Evolutionary conservation across 1,140 invertebrate genomes (phyloP).

Genomic region (Galleria mellonella): DNA sequence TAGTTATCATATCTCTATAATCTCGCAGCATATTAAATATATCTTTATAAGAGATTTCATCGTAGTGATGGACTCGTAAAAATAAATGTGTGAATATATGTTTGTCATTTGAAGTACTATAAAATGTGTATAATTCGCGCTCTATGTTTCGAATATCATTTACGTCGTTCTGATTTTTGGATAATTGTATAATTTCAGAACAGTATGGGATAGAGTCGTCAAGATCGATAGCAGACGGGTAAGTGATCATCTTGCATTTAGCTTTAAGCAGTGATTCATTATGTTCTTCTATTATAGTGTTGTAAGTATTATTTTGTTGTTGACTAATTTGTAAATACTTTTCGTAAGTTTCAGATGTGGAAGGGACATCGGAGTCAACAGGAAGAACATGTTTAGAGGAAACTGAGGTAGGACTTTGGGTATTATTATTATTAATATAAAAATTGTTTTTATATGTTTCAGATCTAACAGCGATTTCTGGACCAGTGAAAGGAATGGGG

Average conservation of each 20-base stretch:
- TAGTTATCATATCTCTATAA: background rate
- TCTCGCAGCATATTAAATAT: background rate
- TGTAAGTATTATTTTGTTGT: background rate
- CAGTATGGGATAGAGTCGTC: background rate
- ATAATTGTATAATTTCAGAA: background rate
- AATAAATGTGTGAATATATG: background rate
- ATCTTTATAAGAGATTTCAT: background rate
- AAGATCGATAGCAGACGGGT: background rate
- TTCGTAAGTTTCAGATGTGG: background rate
- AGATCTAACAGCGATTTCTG: too few species aligned
- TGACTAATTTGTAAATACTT: background rate
- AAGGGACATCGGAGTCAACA: background rate
- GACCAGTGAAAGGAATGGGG: too few species aligned
- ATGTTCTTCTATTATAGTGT: slow-evolving; percentile 2
- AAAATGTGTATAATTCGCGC: background rate
- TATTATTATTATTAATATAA: too few species aligned
- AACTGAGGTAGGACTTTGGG: too few species aligned
- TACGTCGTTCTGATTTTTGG: background rate
- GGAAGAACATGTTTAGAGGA: too few species aligned
- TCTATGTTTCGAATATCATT: background rate
- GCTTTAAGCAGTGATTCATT: background rate
- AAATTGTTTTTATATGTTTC: too few species aligned
- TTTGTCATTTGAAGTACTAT: background rate
- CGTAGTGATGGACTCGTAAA: background rate
- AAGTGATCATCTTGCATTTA: background rate